Conservation (phyloP, 2,888 invertebrate species). For the Slavum lentiscoides region DNA sequence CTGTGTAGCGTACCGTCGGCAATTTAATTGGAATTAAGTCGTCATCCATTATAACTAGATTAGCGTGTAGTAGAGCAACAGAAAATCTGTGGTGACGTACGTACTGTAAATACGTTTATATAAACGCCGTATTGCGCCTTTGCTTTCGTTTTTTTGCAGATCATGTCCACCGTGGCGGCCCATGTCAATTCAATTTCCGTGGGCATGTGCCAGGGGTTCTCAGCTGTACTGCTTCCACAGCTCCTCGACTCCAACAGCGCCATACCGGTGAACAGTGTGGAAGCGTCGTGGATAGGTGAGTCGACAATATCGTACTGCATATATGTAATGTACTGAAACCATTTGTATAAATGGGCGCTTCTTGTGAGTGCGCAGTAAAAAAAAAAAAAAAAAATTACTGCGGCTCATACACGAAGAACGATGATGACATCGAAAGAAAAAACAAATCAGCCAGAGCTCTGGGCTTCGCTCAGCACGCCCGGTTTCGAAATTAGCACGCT, state of each 20-base stretch:
- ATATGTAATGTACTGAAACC: too few species aligned
- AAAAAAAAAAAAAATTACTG: too few species aligned
- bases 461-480: too few species aligned
- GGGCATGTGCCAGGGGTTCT: slow-evolving; percentile 76
- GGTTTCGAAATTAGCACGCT: too few species aligned
- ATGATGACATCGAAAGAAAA: too few species aligned
- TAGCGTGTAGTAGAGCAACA: not conserved
- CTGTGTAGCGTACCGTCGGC: too few species aligned
- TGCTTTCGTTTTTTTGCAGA: slow-evolving; percentile 61
- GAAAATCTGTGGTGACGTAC: not conserved
- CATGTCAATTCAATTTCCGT: slow-evolving; percentile 77
- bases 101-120: too few species aligned
- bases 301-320: not conserved
- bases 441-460: too few species aligned
- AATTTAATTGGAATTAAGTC: slow-evolving; percentile 37
- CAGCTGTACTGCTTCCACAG: slow-evolving; percentile 74
- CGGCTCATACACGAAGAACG: too few species aligned
- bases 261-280: slow-evolving; percentile 64
- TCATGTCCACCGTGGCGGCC: slow-evolving; percentile 71
- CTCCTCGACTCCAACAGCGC: slow-evolving; percentile 60
- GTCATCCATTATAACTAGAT: slow-evolving; percentile 43
- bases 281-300: slow-evolving; percentile 74
- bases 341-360: too few species aligned
- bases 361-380: not conserved
- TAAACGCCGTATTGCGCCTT: not conserved